Base-by-base conservation (phyloP, 2,888 invertebrate species). In the Arenicola marina region DNA sequence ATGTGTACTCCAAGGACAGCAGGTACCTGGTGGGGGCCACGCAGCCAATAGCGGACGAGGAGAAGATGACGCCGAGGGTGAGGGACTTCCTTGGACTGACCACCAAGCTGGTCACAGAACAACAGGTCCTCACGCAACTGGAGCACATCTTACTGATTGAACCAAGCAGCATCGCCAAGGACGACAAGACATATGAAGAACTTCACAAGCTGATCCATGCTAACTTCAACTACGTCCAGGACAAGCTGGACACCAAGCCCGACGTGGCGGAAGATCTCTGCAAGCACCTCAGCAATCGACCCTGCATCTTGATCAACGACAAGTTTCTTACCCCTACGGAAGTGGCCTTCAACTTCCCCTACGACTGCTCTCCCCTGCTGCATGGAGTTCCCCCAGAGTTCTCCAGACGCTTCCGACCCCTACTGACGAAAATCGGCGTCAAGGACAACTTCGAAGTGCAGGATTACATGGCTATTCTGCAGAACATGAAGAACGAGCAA, bases 351-450 rank as follows among this genome's bases (percentile, higher is more conserved):
- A 26, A 24, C n/a, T 56, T 43, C 26, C n/a, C 24, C 3, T n/a
- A 56, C 28, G 62, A 65, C 46, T 71, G 72, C 48, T 56, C 66
- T 58, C 74, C 72, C 4, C 61, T 65, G 56, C 61, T 73, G 15
- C 66, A 61, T 54, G 65, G 63, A 11, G 53, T 75, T 29, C 64
- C 72, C 26, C 32, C 32, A 43, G 64, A 72, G 45, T 60, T 46
- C 38, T 31, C 31, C 15, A 57, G 51, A 44, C 32, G 43, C 21
- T 68, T 51, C 59, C 59, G 56, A 28, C 29, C 55, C 3, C 26
- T 69, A 38, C 62, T 73, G 53, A 34, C 58, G 48, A 38, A 53
- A n/a, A 26, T 65, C n/a, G 65, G 68, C 21, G 65, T 74, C 3
- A 55, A 63, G 28, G 51, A 74, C 1, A 28, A 56, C 31, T 75